phyloP scores from a whole-genome alignment of 1,140 invertebrate genomes.

The Bicyclus anynana region DNA sequence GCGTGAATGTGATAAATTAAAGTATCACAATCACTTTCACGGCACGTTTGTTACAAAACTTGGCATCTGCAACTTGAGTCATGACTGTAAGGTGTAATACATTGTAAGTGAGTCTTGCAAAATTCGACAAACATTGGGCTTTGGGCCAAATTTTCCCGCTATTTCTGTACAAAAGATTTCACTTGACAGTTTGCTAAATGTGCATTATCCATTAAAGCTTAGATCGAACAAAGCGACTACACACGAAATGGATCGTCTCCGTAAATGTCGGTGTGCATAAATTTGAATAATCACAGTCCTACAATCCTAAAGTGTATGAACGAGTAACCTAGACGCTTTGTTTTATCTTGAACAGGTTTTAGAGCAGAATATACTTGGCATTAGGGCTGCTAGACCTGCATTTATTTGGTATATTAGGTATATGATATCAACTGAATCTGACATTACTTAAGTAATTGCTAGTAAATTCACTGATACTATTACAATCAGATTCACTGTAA shows the following conservation, averaged over 20 bases:
- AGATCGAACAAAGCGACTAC: neutral
- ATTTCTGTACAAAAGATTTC: constrained; percentile 3
- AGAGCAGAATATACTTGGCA: neutral
- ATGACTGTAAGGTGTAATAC: neutral
- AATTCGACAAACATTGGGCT: constrained; percentile 21
- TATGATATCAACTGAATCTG: no score
- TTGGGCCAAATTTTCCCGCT: constrained; percentile 12
- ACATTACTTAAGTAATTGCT: no score
- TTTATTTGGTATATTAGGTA: neutral
- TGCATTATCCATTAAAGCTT: neutral
- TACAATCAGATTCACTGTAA: no score
- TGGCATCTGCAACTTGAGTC: neutral
- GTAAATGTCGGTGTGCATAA: neutral
- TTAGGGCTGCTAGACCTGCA: neutral
- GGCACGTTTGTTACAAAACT: neutral
- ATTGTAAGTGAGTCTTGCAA: neutral
- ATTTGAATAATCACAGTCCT: neutral
- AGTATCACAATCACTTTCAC: neutral
- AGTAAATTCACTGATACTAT: no score
- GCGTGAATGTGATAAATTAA: neutral
- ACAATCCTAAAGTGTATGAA: constrained; percentile 12
- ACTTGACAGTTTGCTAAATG: neutral
- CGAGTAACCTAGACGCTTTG: constrained; percentile 16
- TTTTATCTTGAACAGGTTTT: constrained; percentile 10
- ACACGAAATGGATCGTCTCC: neutral